Percentiles rank a stretch among this genome's conserved stretches.
phyloP scores from a whole-genome alignment of 2,888 invertebrate genomes.

The Zhuqinia jingwanae region DNA sequence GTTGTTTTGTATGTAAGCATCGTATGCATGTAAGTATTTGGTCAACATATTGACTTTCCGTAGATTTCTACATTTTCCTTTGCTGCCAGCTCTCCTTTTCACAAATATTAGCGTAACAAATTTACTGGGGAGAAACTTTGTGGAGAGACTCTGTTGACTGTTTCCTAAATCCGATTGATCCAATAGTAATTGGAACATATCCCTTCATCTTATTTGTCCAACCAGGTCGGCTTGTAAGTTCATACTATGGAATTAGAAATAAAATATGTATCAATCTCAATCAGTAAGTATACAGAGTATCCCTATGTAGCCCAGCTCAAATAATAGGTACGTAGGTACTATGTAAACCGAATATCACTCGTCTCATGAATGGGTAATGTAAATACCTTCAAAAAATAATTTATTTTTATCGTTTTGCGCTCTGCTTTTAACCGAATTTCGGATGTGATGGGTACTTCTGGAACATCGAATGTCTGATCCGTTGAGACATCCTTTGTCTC shows the following conservation, averaged over 20 bases:
- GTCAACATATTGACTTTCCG: too few species aligned
- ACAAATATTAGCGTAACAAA: too few species aligned
- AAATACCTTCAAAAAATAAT: slow-evolving; percentile 67
- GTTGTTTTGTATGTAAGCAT: background rate
- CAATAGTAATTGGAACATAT: slow-evolving; percentile 69
- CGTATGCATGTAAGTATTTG: too few species aligned
- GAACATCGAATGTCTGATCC: slow-evolving; percentile 64
- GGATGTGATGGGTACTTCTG: slow-evolving; percentile 57
- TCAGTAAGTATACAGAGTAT: background rate
- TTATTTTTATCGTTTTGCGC: slow-evolving; percentile 61
- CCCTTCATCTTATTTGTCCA: slow-evolving; percentile 67
- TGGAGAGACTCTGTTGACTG: background rate
- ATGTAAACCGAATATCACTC: too few species aligned
- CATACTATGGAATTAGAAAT: slow-evolving; percentile 58
- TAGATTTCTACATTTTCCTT: too few species aligned
- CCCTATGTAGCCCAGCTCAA: background rate
- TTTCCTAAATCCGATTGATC: slow-evolving; percentile 59
- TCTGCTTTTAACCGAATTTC: slow-evolving; percentile 62
- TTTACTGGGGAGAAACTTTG: background rate
- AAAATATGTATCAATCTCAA: background rate
- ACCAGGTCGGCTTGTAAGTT: slow-evolving; percentile 53
- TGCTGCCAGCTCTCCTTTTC: too few species aligned
- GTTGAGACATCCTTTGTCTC: slow-evolving; percentile 44
- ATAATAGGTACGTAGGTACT: too few species aligned
- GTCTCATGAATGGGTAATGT: background rate